phyloP scores from a whole-genome alignment of 2,113 vertebrate species.

The Corynorhinus townsendii region DNA sequence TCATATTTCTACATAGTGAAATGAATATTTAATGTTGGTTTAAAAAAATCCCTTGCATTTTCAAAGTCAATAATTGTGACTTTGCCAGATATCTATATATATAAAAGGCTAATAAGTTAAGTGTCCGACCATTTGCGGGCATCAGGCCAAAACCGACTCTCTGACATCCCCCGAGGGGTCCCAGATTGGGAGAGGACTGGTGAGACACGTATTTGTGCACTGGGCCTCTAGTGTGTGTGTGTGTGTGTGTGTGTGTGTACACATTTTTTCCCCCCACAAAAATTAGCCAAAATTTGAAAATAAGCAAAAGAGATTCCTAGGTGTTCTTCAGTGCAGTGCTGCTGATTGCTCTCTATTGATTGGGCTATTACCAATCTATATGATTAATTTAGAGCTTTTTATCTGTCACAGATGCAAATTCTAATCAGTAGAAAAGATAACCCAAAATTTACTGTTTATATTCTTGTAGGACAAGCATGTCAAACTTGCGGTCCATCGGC shows the following conservation, averaged over 20 bases:
- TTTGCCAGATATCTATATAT: not conserved
- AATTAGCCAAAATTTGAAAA: conserved; percentile 31
- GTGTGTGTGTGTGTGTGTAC: too few relatives aligned
- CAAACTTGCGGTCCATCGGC: too few relatives aligned
- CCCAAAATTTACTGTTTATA: conserved; percentile 4
- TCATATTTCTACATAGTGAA: not conserved
- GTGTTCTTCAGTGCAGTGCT: not conserved
- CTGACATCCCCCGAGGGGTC: too few relatives aligned
- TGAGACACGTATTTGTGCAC: too few relatives aligned
- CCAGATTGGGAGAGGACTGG: too few relatives aligned
- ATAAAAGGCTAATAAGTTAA: too few relatives aligned
- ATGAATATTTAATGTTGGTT: conserved; percentile 18
- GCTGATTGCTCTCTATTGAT: not conserved
- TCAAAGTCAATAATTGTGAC: not conserved
- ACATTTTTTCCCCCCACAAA: conserved; percentile 6
- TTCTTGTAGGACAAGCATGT: not conserved
- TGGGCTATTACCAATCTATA: not conserved
- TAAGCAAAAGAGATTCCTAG: not conserved
- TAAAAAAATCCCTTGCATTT: not conserved
- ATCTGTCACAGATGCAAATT: not conserved
- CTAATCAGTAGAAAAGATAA: conserved; percentile 23
- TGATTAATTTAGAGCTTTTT: conserved; percentile 31
- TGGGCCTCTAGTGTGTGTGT: too few relatives aligned
- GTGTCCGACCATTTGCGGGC: too few relatives aligned
- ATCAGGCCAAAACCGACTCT: too few relatives aligned